phyloP scores from a whole-genome alignment of 2,113 vertebrate species.

The Phyllostomus discolor region DNA sequence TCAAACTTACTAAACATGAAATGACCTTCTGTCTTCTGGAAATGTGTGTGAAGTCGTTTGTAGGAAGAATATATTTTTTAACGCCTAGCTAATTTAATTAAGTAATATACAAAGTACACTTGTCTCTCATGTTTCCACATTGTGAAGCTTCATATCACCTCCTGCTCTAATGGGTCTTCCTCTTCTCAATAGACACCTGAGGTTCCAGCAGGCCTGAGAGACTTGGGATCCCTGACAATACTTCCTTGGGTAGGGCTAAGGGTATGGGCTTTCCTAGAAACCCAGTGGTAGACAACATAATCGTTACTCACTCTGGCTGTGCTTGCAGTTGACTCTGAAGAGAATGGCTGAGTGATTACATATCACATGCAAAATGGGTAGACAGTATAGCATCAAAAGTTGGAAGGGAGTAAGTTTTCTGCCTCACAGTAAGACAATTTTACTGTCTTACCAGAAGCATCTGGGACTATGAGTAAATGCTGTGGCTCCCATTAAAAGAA shows the following conservation, averaged over 20 bases:
- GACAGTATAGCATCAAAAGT: neutral
- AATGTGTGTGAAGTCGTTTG: neutral
- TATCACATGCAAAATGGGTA: neutral
- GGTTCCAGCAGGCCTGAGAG: neutral
- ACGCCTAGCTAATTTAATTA: neutral
- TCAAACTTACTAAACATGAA: neutral
- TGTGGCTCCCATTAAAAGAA: neutral
- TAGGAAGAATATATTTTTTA: neutral
- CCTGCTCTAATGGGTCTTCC: neutral
- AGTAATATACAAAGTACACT: neutral
- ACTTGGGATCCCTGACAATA: fast-evolving
- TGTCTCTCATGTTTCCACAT: neutral
- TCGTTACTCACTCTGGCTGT: neutral
- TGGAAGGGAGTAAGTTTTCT: neutral
- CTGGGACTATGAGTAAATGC: neutral
- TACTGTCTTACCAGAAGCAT: neutral
- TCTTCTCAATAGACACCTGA: neutral
- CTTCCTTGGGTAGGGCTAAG: neutral
- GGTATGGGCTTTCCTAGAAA: neutral
- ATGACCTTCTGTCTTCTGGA: neutral
- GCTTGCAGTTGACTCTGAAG: neutral
- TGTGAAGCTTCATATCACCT: neutral
- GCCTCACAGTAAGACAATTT: neutral
- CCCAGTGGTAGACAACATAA: neutral
- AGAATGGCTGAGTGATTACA: neutral